Percentiles rank a stretch among this genome's conserved stretches.
Conservation (phyloP, 2,113 vertebrate species). For the Campylomormyrus tamandua region DNA sequence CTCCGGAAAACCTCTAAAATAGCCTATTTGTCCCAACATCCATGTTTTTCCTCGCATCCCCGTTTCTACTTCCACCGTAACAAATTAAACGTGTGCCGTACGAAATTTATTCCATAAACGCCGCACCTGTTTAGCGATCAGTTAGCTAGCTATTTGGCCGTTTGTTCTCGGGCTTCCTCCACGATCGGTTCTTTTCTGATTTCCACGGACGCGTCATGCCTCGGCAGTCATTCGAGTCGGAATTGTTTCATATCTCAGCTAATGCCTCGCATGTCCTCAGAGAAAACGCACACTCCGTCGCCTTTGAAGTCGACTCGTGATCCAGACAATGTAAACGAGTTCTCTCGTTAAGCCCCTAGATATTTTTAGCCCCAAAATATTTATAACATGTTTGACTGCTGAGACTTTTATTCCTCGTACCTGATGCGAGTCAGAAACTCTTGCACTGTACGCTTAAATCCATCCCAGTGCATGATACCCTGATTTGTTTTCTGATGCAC, state of each 20-base stretch:
- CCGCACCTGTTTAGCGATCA: not conserved
- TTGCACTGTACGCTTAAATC: not conserved
- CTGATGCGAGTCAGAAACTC: not conserved
- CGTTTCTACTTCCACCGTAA: not conserved
- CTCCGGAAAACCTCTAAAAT: not conserved
- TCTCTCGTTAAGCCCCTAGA: not conserved
- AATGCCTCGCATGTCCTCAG: not conserved
- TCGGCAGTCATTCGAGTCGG: not conserved
- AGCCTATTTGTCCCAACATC: not conserved
- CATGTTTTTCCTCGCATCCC: not conserved
- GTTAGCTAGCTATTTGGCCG: not conserved
- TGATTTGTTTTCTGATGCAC: not conserved
- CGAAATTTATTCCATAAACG: not conserved
- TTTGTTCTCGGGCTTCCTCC: not conserved
- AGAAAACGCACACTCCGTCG: not conserved
- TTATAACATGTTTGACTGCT: not conserved
- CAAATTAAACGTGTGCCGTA: not conserved
- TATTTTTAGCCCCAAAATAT: not conserved
- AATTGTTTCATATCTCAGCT: not conserved
- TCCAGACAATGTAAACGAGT: not conserved
- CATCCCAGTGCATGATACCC: not conserved
- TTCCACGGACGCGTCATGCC: not conserved
- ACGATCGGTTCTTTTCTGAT: not conserved
- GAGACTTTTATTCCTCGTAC: not conserved
- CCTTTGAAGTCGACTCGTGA: not conserved